Evolutionary conservation across 2,113 vertebrate genomes (phyloP), one percentile per base, ranked within the genome.

Genomic region (Mesitornis unicolor): DNA sequence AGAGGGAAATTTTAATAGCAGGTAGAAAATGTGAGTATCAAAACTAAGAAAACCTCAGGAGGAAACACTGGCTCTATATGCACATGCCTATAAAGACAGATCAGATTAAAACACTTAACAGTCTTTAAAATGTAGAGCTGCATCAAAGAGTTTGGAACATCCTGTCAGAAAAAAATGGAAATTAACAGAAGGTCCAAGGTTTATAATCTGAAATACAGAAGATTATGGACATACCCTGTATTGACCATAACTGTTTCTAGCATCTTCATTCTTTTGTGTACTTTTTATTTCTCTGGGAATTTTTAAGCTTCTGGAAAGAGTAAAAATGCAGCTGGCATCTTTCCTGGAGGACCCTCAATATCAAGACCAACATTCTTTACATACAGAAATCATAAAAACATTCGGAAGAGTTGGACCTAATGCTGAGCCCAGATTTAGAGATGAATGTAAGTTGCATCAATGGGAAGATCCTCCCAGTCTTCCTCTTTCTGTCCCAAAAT

Each of bases 391-490:
- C 91, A 99, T 99, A 96, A 99, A 99, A 97, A 99, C 99, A 0
- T 99, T 99, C 89, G 99, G 99, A 80, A 98, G 99, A 97, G 99
- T 99, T 19, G 99, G 99, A 51, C 99, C 99, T n/a, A 99, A 99
- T 9, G 99, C 99, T 53, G 99, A 99, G 96, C 99, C 99, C 14
- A 98, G 99, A 79, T 99, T 99, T 96, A 98, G 99, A 98, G 99
- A 99, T 21, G 99, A 99, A 86, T 99, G 99, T 99, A 98, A 98
- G 99, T 98, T 68, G 33, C 26, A 8, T 84, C 57, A 36, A 11
- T 86, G 51, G 61, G 47, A 94, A 89, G 64, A 74, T n/a, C n/a
- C n/a, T n/a, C 67, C 19, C 45, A 51, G 6, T 90, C 36, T 45
- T 92, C 21, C 17, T 80, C 40, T 65, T 61, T 77, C 40, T 83